Conservation (phyloP, 2,113 vertebrate species). For the Pogona vitticeps region DNA sequence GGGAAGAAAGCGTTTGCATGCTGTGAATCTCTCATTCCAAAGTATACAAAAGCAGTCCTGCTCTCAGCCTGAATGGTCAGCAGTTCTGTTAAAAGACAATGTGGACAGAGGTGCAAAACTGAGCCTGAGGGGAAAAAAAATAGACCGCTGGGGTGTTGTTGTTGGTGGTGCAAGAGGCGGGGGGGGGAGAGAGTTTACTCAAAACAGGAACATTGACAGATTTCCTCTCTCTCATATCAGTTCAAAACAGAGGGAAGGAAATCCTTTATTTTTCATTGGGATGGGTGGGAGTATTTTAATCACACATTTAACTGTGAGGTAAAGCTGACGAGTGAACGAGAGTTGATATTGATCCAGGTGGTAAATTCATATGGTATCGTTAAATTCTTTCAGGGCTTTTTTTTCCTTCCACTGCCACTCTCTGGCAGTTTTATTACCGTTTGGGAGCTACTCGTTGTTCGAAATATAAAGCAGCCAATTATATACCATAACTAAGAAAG, state of each 20-base stretch:
- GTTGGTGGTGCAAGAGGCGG: no score
- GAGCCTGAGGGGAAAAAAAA: conserved; percentile 49
- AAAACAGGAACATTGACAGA: conserved; percentile 85
- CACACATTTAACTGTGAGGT: conserved; percentile 56
- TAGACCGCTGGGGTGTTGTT: no score
- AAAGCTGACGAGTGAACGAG: conserved; percentile 52
- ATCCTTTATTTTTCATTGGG: conserved; percentile 70
- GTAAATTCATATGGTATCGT: conserved; percentile 18
- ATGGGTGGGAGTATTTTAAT: conserved; percentile 66
- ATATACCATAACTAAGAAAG: not conserved
- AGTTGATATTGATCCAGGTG: conserved; percentile 31
- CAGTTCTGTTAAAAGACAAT: conserved; percentile 56
- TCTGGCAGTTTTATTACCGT: not conserved
- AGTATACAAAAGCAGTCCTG: conserved; percentile 42
- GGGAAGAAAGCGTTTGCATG: conserved; percentile 45
- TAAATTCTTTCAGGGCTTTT: not conserved
- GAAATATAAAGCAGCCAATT: not conserved
- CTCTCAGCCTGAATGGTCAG: conserved; percentile 51
- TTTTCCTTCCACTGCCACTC: not conserved
- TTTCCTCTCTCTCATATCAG: conserved; percentile 85
- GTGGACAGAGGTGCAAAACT: conserved; percentile 16
- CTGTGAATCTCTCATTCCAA: conserved; percentile 47
- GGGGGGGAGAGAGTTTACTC: conserved; percentile 57
- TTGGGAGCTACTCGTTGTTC: not conserved
- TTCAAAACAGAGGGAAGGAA: conserved; percentile 84